Base-by-base conservation (phyloP, 1,140 invertebrate species). In the Mya arenaria region DNA sequence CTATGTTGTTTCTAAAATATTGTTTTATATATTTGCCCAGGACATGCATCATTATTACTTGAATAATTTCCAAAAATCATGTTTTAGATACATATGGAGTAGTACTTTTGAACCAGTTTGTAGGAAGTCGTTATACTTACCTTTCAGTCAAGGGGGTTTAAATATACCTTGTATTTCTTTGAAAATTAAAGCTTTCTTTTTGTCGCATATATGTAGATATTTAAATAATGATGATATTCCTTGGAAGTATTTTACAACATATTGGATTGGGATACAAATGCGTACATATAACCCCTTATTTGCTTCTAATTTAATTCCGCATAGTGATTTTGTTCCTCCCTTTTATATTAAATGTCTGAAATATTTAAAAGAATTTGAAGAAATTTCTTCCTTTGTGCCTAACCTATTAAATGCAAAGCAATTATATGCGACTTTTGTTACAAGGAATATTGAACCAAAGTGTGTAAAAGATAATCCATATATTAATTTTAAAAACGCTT, bases 51-150 rank as follows among this genome's bases (percentile, higher is more conserved):
- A 48, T 13, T 56, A 41, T 74, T 86, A 84, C 66, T 28, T 82
- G 10, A 63, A 72, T 23, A 41, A 66, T n/a, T 62, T 84, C 65
- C 44, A 77, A 34, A 36, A 48, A 65, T 58, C 34, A 41, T 30
- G 73, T 68, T 80, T 83, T 62, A 58, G 37, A 15, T 83, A 62
- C 80, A 25, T 83, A 52, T 85, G 84, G 80, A 71, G 52, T 44
- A 32, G 32, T 39, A 85, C 65, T 10, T 68, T 48, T 52, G 84
- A 85, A 48, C 77, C 69, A 37, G 28, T 85, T 23, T 63, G 13
- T 32, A 34, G 84, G 30, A 62, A 68, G 1, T 34, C 39, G 34
- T 30, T n/a, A n/a, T n/a, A n/a, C 66, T 34, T 32, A 13, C 3
- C 65, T 28, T 55, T 60, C 58, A 44, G 19, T n/a, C 30, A n/a